Conservation (phyloP, 2,113 vertebrate genomes). For the Budorcas taxicolor region DNA sequence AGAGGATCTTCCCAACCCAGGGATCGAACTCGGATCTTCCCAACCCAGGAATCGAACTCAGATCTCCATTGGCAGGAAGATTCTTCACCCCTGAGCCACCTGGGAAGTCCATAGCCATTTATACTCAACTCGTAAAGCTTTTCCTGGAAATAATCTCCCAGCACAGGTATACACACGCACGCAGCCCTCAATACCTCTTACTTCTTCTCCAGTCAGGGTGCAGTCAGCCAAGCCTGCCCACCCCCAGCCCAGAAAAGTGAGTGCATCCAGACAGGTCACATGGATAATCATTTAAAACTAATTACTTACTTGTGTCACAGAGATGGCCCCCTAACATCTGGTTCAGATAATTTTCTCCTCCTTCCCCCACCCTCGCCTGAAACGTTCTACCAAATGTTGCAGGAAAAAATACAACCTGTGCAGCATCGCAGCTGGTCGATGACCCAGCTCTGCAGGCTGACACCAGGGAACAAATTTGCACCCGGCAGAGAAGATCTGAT, state of each 20-base stretch:
- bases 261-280: slow-evolving; percentile 51
- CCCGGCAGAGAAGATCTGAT: slow-evolving; percentile 73
- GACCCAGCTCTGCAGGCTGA: slow-evolving; percentile 70
- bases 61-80: not conserved
- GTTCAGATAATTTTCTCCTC: slow-evolving; percentile 75
- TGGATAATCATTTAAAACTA: slow-evolving; percentile 79
- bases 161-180: too few species aligned
- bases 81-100: not conserved
- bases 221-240: slow-evolving; percentile 56
- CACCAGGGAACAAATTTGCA: slow-evolving; percentile 74
- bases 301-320: slow-evolving; percentile 76
- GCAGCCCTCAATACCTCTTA: not conserved
- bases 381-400: slow-evolving; percentile 84
- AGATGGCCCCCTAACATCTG: slow-evolving; percentile 82
- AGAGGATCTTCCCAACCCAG: not conserved
- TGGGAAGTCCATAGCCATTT: not conserved
- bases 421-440: slow-evolving; percentile 75
- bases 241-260: slow-evolving; percentile 28
- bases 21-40: not conserved
- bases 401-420: slow-evolving; percentile 76
- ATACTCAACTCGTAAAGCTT: not conserved
- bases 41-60: accelerated
- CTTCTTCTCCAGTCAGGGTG: slow-evolving; percentile 54
- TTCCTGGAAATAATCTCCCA: not conserved
- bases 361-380: slow-evolving; percentile 53